These are phyloP conservation scores for Temnothorax unifasciatus DNA, from an alignment of 2,888 invertebrate species.

Conservation along the genomic window DNA sequence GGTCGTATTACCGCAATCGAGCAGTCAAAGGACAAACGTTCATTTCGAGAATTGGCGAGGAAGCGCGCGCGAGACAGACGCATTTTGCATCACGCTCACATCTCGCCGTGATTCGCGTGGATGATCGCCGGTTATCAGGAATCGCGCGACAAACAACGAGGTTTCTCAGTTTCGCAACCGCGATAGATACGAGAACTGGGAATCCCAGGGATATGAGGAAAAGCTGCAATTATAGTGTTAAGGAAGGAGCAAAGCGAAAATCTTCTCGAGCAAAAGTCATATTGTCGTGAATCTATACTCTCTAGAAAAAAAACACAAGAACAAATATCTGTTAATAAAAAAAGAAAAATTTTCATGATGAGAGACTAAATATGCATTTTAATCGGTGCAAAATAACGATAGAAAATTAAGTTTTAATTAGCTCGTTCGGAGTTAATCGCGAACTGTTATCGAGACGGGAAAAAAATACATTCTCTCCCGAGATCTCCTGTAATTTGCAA, in stretches of 20 bases:
- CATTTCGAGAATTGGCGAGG: slow-evolving; percentile 62
- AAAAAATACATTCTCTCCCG: slow-evolving; percentile 6
- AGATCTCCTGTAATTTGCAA: slow-evolving; percentile 14
- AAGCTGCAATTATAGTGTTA: neutral
- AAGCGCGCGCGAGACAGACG: neutral
- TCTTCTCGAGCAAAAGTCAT: neutral
- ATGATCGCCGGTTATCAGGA: slow-evolving; percentile 9
- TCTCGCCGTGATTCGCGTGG: slow-evolving; percentile 7
- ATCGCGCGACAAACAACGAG: neutral
- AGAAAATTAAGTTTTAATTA: neutral
- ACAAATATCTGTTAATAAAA: neutral
- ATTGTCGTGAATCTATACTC: neutral
- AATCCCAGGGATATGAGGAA: neutral
- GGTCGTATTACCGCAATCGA: slow-evolving; percentile 70
- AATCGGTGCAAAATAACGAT: neutral
- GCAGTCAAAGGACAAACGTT: slow-evolving; percentile 73
- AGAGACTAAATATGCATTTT: neutral
- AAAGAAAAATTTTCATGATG: neutral
- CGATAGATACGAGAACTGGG: neutral
- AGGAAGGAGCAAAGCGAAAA: neutral
- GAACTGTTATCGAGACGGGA: neutral
- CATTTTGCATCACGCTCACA: slow-evolving; percentile 2
- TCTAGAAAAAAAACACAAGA: neutral
- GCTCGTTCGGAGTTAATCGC: neutral
- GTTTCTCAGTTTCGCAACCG: neutral